A percentile compares a stretch with the other conserved stretches of the same genome.
Conservation (phyloP, 2,113 vertebrate species). For the Mandrillus leucophaeus region DNA sequence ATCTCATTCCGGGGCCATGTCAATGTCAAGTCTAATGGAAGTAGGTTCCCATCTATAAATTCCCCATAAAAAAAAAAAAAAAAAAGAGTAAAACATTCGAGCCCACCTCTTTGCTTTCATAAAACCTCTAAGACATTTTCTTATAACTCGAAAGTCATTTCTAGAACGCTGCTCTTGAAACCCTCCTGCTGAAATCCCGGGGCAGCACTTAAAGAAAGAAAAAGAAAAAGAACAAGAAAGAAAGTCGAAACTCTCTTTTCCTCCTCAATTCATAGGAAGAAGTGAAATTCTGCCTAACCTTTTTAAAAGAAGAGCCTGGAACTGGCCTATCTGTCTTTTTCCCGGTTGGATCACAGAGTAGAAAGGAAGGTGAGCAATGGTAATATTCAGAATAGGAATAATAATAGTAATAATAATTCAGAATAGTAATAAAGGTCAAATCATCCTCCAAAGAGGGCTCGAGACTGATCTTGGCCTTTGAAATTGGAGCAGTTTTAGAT, state of each 20-base stretch:
- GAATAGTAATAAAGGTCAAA: background rate
- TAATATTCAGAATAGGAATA: background rate
- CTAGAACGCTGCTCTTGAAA: background rate
- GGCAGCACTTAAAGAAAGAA: background rate
- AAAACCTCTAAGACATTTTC: background rate
- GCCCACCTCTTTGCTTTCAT: background rate
- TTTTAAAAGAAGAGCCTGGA: background rate
- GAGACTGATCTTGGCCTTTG: background rate
- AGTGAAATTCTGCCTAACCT: background rate
- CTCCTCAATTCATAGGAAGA: background rate
- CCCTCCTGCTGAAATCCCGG: background rate
- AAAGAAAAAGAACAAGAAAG: background rate
- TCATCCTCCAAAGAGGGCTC: too few species aligned
- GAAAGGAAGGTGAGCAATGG: background rate
- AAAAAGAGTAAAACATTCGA: background rate
- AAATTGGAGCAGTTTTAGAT: background rate
- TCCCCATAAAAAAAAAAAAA: background rate
- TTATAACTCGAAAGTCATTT: background rate
- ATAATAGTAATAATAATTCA: background rate
- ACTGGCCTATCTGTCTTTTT: background rate
- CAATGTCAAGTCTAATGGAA: accelerated
- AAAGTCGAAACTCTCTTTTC: background rate
- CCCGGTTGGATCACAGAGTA: background rate
- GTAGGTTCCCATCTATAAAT: background rate
- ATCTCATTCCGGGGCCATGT: background rate